Conservation (phyloP, 2,888 invertebrate species). For the Nymphalis c-album region DNA sequence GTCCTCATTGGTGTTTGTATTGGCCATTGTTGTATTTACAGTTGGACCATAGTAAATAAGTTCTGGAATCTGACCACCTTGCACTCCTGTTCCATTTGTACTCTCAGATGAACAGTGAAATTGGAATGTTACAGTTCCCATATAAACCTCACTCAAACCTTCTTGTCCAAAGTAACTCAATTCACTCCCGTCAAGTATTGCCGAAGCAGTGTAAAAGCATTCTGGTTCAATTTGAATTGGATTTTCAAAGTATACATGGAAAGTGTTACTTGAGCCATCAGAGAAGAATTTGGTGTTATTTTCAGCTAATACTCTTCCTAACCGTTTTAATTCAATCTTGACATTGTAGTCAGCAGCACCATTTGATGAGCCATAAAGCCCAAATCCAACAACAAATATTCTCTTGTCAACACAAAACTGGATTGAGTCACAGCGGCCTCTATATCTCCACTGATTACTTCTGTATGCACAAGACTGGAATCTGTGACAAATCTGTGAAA, state of each 20-base stretch:
- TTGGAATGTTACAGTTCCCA: conserved; percentile 96
- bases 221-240: conserved; percentile 96
- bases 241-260: conserved; percentile 91
- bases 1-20: conserved; percentile 74
- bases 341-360: conserved; percentile 97
- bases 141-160: conserved; percentile 95
- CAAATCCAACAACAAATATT: conserved; percentile 97
- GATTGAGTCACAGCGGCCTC: conserved; percentile 97
- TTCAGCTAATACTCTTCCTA: conserved; percentile 93
- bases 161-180: conserved; percentile 98
- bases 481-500: conserved; percentile 91
- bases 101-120: conserved; percentile 98
- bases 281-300: conserved; percentile 97
- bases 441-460: conserved; percentile 98
- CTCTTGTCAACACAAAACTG: conserved; percentile 97
- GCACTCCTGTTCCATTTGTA: conserved; percentile 98
- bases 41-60: conserved; percentile 96
- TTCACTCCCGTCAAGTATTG: conserved; percentile 95
- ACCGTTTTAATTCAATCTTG: conserved; percentile 94
- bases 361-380: conserved; percentile 97
- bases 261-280: conserved; percentile 97
- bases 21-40: conserved; percentile 67
- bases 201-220: conserved; percentile 97
- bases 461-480: conserved; percentile 98
- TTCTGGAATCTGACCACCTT: conserved; percentile 98